Conservation (phyloP, 2,797 vertebrate species). For the Cyprinella venusta region DNA sequence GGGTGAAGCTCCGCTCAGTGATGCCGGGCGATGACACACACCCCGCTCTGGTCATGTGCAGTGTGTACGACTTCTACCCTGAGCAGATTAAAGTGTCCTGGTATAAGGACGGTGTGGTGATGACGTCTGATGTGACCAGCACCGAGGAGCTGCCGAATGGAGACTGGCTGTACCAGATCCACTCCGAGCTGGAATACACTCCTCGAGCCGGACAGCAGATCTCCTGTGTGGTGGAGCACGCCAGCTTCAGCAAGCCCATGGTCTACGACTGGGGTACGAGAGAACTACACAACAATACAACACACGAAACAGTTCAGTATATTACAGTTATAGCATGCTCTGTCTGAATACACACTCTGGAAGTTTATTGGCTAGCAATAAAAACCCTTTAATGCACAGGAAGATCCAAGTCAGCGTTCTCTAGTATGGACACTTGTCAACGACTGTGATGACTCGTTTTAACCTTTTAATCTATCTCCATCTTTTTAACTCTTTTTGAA, state of each 20-base stretch:
- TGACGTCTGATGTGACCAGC: slow-evolving; percentile 35
- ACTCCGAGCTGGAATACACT: slow-evolving; percentile 62
- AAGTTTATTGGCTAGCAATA: too few relatives aligned
- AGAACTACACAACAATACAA: too few relatives aligned
- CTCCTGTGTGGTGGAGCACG: slow-evolving; percentile 19
- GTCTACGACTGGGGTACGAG: slow-evolving; percentile 67
- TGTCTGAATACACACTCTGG: too few relatives aligned
- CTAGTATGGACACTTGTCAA: too few relatives aligned
- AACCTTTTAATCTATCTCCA: too few relatives aligned
- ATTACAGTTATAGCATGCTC: too few relatives aligned
- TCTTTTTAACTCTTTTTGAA: too few relatives aligned
- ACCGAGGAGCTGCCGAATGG: slow-evolving; percentile 61
- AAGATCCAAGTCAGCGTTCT: too few relatives aligned
- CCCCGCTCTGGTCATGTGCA: slow-evolving; percentile 44
- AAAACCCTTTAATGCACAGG: too few relatives aligned
- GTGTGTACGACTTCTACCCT: slow-evolving; percentile 47
- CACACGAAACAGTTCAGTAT: too few relatives aligned
- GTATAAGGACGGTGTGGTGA: slow-evolving; percentile 59
- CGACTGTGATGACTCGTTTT: too few relatives aligned
- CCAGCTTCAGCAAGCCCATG: slow-evolving; percentile 34
- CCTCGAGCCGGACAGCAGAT: slow-evolving; percentile 67
- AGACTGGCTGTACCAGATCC: slow-evolving; percentile 73
- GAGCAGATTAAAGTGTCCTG: slow-evolving; percentile 56
- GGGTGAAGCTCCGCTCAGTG: slow-evolving; percentile 54
- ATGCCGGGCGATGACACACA: background rate